phyloP scores from a whole-genome alignment of 2,888 invertebrate species.

The Nemoura dubitans region DNA sequence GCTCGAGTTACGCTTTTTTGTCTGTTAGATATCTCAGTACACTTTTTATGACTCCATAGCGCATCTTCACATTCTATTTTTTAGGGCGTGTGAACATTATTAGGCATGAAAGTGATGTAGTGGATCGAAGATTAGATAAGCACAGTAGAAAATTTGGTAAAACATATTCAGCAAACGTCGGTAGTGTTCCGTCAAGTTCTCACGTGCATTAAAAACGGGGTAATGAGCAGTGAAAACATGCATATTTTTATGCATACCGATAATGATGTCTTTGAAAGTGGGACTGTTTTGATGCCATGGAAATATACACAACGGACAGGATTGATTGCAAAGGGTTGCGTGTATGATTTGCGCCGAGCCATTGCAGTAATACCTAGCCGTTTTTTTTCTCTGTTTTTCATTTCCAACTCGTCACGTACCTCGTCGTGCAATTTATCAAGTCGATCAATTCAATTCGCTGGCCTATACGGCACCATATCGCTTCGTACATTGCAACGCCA shows the following conservation, averaged over 20 bases:
- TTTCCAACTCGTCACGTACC: not conserved
- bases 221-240: not conserved
- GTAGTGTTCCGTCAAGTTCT: not conserved
- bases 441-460: slow-evolving; percentile 2
- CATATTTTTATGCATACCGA: not conserved
- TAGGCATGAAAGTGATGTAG: not conserved
- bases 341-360: not conserved
- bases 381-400: not conserved
- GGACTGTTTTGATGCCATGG: not conserved
- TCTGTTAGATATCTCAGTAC: not conserved
- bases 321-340: not conserved
- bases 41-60: not conserved
- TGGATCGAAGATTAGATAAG: not conserved
- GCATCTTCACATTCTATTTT: not conserved
- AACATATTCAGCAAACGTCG: not conserved
- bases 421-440: not conserved
- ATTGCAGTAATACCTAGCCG: not conserved
- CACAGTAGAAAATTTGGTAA: not conserved
- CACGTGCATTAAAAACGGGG: not conserved
- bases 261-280: not conserved
- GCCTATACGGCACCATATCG: not conserved
- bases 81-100: not conserved
- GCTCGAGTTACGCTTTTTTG: not conserved
- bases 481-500: not conserved
- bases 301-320: not conserved